phyloP scores from a whole-genome alignment of 2,888 invertebrate genomes.

The Pyrrhia umbra region DNA sequence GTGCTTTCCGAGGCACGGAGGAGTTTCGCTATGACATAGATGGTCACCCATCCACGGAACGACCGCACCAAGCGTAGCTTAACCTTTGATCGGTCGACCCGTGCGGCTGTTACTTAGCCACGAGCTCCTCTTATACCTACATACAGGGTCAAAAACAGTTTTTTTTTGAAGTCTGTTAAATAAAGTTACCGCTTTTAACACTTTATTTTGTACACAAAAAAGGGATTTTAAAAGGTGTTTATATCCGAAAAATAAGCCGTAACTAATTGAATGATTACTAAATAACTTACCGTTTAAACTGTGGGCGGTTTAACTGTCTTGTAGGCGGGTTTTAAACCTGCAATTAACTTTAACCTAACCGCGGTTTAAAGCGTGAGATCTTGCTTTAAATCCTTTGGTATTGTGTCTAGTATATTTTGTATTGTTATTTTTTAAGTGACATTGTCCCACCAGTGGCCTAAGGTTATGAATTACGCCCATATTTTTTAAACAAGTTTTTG shows the following conservation, averaged over 20 bases:
- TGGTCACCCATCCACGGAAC: no score
- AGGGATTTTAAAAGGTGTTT: slow-evolving; percentile 6
- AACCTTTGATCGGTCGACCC: no score
- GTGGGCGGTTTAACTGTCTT: slow-evolving; percentile 36
- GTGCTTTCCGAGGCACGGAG: no score
- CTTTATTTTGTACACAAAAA: slow-evolving; percentile 1
- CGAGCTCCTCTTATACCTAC: no score
- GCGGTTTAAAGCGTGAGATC: background rate
- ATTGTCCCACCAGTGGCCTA: background rate
- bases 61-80: no score
- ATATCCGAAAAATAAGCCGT: slow-evolving; percentile 13
- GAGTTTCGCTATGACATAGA: no score
- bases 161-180: no score
- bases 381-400: background rate
- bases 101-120: no score
- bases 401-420: background rate
- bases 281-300: slow-evolving; percentile 5
- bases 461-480: background rate
- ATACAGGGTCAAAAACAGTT: no score
- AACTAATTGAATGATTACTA: slow-evolving; percentile 59
- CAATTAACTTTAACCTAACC: slow-evolving; percentile 22
- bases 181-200: no score
- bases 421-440: background rate
- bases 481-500: no score
- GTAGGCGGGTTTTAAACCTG: slow-evolving; percentile 44